Percentiles rank a stretch among this genome's conserved stretches.
Conservation (phyloP, 2,888 invertebrate species). For the Clusia tigrina region DNA sequence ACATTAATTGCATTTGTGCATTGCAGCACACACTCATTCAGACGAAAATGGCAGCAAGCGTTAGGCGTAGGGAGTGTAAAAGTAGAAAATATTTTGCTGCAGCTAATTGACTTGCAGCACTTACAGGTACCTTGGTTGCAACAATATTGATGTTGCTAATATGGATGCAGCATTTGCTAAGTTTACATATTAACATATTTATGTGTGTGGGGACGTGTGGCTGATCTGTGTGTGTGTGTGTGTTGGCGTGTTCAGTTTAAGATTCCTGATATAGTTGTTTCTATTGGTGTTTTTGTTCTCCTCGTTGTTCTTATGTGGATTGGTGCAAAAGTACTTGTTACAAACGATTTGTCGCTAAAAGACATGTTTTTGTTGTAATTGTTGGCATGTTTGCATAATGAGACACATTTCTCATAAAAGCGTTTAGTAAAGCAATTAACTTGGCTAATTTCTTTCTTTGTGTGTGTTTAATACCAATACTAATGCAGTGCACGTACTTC, state of each 20-base stretch:
- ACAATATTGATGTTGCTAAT: constrained; percentile 8
- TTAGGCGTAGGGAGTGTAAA: constrained; percentile 14
- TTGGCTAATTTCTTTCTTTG: not conserved
- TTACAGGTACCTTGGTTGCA: not conserved
- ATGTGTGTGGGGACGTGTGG: no score
- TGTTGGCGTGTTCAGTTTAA: constrained; percentile 44
- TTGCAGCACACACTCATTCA: not conserved
- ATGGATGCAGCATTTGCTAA: constrained; percentile 8
- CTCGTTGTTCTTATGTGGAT: not conserved
- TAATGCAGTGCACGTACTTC: not conserved
- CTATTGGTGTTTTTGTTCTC: constrained; percentile 19
- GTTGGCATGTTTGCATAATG: constrained; percentile 57
- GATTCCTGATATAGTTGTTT: constrained; percentile 39
- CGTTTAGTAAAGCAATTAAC: not conserved
- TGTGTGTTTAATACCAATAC: not conserved
- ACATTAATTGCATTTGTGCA: constrained; percentile 52
- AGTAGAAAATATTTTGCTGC: not conserved
- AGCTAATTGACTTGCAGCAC: constrained; percentile 7
- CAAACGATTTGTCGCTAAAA: constrained; percentile 58
- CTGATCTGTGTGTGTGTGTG: constrained; percentile 42
- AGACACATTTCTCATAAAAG: constrained; percentile 20
- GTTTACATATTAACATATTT: not conserved
- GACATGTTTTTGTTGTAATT: constrained; percentile 49
- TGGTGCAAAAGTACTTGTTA: constrained; percentile 32
- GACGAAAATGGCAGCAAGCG: not conserved